These are phyloP conservation scores for Turritopsis dohrnii DNA, from an alignment of 30 jellyfish, hydroid and myxozoan genomes.

Conservation along the genomic window DNA sequence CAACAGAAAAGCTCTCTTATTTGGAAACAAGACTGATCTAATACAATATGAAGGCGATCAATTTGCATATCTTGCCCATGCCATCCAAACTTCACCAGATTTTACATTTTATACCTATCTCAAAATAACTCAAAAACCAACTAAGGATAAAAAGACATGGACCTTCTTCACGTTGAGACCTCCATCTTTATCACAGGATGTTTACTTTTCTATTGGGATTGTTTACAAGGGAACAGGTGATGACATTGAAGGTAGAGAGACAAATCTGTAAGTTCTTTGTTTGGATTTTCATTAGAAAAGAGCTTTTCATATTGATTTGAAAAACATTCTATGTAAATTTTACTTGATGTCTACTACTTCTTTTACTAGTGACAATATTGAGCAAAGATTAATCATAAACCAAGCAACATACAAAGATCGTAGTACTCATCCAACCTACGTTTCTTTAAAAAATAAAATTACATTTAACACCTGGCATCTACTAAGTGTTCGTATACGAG, in stretches of 20 bases:
- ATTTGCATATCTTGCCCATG: conserved; percentile 29
- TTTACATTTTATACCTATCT: conserved; percentile 21
- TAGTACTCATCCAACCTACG: neutral
- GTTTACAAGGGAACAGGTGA: neutral
- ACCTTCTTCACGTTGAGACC: neutral
- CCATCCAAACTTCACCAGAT: conserved; percentile 21
- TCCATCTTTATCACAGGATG: neutral
- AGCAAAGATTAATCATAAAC: neutral
- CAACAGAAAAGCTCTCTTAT: neutral
- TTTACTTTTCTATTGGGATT: conserved; percentile 11
- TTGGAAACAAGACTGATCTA: neutral
- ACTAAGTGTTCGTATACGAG: conserved; percentile 20
- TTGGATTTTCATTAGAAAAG: neutral
- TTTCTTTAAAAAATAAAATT: neutral
- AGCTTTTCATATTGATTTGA: too few species aligned
- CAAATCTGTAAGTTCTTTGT: neutral
- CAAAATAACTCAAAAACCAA: conserved; percentile 17
- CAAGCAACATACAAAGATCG: neutral
- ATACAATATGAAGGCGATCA: conserved; percentile 5
- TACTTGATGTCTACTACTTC: too few species aligned
- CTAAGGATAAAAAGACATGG: neutral
- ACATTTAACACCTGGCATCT: neutral
- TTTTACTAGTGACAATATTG: neutral
- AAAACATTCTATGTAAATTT: too few species aligned
- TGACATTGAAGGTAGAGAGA: conserved; percentile 12